Evolutionary conservation across 2,113 vertebrate genomes (phyloP), one percentile per base, ranked within the genome.

Genomic region (Parus major): DNA sequence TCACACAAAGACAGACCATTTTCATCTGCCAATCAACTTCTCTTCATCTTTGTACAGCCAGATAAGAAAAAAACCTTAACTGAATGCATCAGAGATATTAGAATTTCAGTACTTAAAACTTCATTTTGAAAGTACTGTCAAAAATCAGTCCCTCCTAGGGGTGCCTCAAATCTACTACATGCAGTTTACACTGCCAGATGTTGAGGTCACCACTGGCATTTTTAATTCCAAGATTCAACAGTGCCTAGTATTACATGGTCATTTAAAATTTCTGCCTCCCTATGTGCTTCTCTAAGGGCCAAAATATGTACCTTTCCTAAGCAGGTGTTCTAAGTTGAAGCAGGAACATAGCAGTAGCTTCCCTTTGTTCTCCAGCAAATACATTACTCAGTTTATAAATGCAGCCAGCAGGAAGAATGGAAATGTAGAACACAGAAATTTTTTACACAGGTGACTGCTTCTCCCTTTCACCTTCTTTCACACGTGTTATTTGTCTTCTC

Each of bases 391-490:
- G 52, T 39, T 87, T 64, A 69, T 31, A 61, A 84, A 35, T 59
- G 55, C n/a, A 73, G 50, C 4, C 90, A 77, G 50, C 29, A 87
- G n/a, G 20, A 90, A 39, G 0, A 93, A 15, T 15, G 39, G 56
- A 85, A 90, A 55, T 27, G 49, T 4, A 22, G 33, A 88, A 84
- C 1, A 12, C 39, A 78, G 60, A 39, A 19, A 27, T 17, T 35
- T 84, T 81, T 90, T 66, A 88, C 46, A 69, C 50, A 68, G 49
- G 11, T 35, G 33, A 50, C 7, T 77, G 65, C 71, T 70, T 63
- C 31, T 77, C 75, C 66, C 84, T 95, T 94, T 95, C 85, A 88
- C 93, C 91, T 87, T 64, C 77, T 75, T 87, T 87, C 68, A 80
- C 56, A 19, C 0, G 5, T 52, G 27, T 55, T 75, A 68, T 50